Conservation (phyloP, 2,888 invertebrate genomes). For the Eurois occulta region DNA sequence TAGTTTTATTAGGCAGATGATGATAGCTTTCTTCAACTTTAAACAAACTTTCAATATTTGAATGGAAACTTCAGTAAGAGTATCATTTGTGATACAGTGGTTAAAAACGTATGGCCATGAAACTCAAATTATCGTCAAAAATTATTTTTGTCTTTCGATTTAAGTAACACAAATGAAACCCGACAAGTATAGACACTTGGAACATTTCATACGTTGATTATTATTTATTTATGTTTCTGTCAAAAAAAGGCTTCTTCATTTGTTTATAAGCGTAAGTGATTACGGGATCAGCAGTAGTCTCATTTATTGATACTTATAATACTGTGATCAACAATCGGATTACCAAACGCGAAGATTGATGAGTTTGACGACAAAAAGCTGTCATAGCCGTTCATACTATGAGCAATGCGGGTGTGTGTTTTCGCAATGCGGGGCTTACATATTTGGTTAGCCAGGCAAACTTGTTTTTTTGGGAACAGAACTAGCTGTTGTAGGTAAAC, state of each 20-base stretch:
- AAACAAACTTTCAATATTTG: background rate
- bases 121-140: background rate
- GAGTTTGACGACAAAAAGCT: background rate
- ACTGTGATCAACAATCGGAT: background rate
- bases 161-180: background rate
- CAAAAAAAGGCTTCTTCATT: background rate
- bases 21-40: background rate
- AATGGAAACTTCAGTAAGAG: background rate
- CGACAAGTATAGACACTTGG: background rate
- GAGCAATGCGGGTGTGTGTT: background rate
- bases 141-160: background rate
- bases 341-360: background rate
- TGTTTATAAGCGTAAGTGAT: constrained; percentile 2
- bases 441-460: background rate
- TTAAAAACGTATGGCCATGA: background rate
- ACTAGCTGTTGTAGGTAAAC: background rate
- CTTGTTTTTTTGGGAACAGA: background rate
- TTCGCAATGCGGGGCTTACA: constrained; percentile 6
- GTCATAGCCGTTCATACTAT: background rate
- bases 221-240: background rate
- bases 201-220: background rate
- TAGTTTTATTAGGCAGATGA: too few relatives aligned
- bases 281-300: background rate
- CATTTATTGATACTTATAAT: background rate
- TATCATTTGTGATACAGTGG: background rate